Conservation (phyloP, 2,113 vertebrate species). For the Proteles cristata region DNA sequence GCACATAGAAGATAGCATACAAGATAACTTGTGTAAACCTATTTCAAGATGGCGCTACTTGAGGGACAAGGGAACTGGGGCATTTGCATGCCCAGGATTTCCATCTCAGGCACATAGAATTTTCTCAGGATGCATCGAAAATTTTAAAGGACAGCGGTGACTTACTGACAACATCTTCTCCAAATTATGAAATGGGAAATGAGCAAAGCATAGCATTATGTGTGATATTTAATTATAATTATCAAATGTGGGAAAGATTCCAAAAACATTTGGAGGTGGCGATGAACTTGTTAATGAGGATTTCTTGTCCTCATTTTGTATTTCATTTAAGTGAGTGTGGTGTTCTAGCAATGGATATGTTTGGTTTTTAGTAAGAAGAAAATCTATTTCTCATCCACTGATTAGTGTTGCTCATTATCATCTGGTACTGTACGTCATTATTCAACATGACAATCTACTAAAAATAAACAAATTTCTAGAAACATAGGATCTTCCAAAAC, state of each 20-base stretch:
- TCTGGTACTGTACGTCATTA: background rate
- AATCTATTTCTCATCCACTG: background rate
- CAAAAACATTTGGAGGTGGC: background rate
- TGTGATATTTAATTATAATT: background rate
- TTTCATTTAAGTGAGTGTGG: background rate
- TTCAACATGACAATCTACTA: background rate
- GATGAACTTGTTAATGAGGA: background rate
- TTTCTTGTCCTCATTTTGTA: background rate
- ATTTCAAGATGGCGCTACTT: background rate
- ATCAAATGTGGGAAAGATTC: background rate
- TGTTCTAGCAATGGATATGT: background rate
- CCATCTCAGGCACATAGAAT: background rate
- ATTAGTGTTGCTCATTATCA: background rate
- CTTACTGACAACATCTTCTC: background rate
- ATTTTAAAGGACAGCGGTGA: background rate
- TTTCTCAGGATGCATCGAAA: background rate
- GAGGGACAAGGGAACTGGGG: background rate
- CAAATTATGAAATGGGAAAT: background rate
- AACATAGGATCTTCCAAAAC: background rate
- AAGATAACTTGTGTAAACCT: background rate
- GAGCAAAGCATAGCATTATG: background rate
- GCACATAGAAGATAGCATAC: background rate
- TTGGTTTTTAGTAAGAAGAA: background rate
- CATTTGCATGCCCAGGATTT: background rate
- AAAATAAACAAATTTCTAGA: background rate